Conservation (phyloP, 1,140 invertebrate genomes). For the Atta texana region DNA sequence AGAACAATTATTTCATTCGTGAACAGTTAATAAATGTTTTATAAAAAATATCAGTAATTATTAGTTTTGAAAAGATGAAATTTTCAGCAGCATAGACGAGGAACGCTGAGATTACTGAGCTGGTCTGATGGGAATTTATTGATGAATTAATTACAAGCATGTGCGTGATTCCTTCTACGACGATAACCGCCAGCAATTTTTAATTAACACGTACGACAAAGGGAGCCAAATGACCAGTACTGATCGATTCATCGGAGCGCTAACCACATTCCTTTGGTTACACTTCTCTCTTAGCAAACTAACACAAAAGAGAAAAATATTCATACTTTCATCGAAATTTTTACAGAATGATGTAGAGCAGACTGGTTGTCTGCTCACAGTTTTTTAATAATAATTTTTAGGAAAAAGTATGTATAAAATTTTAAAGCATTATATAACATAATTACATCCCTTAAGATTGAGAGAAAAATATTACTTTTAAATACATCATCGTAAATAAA, state of each 20-base stretch:
- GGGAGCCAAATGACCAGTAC: conserved; percentile 73
- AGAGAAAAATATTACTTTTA: too few species aligned
- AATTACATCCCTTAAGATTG: too few species aligned
- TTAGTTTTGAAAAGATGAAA: conserved; percentile 56
- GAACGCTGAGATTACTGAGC: conserved; percentile 58
- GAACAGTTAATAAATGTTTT: background rate
- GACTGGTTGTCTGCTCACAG: too few species aligned
- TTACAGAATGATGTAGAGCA: background rate
- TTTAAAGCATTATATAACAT: too few species aligned
- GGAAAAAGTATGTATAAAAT: too few species aligned
- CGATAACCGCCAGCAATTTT: conserved; percentile 80
- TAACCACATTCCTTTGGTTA: conserved; percentile 71
- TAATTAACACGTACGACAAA: conserved; percentile 79
- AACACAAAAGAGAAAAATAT: conserved; percentile 64
- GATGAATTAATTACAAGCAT: conserved; percentile 78
- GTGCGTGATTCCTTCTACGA: conserved; percentile 72
- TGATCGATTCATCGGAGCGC: conserved; percentile 68
- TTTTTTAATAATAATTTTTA: too few species aligned
- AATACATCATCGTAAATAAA: too few species aligned
- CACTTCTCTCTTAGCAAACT: conserved; percentile 66
- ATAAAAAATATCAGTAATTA: conserved; percentile 41
- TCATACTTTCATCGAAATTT: background rate
- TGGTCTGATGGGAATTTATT: conserved; percentile 73
- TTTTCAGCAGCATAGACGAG: conserved; percentile 42
- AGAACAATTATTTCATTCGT: background rate